phyloP scores from a whole-genome alignment of 1,140 invertebrate genomes.

The Atta texana region DNA sequence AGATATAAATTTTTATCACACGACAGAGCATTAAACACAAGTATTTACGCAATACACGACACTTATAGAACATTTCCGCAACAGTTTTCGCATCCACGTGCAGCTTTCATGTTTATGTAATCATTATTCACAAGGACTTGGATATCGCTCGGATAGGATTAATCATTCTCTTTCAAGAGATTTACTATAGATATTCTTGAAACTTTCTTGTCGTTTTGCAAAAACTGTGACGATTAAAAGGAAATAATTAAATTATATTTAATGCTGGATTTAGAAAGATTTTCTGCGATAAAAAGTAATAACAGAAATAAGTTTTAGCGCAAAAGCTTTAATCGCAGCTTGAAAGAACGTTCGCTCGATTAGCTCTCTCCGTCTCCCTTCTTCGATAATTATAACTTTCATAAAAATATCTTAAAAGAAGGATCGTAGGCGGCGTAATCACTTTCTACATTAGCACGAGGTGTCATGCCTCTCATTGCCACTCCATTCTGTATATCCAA shows the following conservation, averaged over 20 bases:
- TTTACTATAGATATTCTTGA: neutral
- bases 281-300: neutral
- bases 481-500: neutral
- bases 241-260: slow-evolving; percentile 7
- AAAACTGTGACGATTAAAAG: neutral
- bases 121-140: neutral
- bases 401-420: slow-evolving; percentile 36
- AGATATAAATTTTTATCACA: slow-evolving; percentile 23
- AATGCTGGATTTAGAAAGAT: neutral
- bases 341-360: neutral
- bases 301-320: neutral
- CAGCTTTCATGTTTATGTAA: slow-evolving; percentile 4
- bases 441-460: neutral
- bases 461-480: neutral
- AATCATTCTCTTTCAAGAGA: slow-evolving; percentile 7
- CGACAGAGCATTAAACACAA: neutral
- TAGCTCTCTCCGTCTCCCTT: neutral
- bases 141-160: neutral
- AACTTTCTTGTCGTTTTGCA: neutral
- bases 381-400: slow-evolving; percentile 17
- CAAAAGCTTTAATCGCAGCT: neutral
- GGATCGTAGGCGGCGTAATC: slow-evolving; percentile 12
- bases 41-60: slow-evolving; percentile 3
- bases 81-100: neutral
- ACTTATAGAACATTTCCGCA: neutral